Evolutionary conservation across 2,113 vertebrate genomes (phyloP).

Genomic region (Myiagra hebetior): DNA sequence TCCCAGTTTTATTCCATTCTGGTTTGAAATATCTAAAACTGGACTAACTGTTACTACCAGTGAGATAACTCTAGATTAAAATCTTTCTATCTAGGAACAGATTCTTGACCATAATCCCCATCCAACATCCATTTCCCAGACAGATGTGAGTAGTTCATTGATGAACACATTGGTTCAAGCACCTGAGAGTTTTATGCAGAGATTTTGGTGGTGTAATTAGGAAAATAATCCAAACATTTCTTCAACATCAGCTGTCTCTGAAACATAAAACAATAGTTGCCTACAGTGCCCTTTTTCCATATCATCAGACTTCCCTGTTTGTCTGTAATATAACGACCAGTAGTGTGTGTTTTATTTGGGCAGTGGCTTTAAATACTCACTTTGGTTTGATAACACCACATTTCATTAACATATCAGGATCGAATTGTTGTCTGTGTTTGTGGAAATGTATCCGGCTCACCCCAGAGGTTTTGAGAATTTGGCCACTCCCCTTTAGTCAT

Average conservation of each 20-base stretch:
- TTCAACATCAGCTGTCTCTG: neutral
- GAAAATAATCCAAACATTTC: neutral
- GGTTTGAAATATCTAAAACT: neutral
- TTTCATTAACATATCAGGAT: conserved; percentile 57
- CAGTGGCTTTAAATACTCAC: neutral
- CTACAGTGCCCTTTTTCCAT: neutral
- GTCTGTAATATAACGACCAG: neutral
- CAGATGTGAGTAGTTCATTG: neutral
- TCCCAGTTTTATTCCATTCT: neutral
- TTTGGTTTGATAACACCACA: neutral
- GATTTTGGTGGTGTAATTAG: neutral
- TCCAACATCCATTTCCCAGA: neutral
- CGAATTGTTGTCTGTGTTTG: conserved; percentile 47
- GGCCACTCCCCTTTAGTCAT: conserved; percentile 89
- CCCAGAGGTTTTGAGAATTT: conserved; percentile 74
- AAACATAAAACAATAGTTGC: neutral
- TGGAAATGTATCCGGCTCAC: conserved; percentile 68
- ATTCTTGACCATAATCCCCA: neutral
- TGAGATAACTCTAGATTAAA: neutral
- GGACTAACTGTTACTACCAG: neutral
- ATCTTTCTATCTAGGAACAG: neutral
- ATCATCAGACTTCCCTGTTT: neutral
- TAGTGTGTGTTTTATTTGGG: neutral
- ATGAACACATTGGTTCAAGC: neutral
- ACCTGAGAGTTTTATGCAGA: neutral